These are phyloP conservation scores for Bubo bubo DNA, from an alignment of 2,113 vertebrate species.

Conservation along the genomic window DNA sequence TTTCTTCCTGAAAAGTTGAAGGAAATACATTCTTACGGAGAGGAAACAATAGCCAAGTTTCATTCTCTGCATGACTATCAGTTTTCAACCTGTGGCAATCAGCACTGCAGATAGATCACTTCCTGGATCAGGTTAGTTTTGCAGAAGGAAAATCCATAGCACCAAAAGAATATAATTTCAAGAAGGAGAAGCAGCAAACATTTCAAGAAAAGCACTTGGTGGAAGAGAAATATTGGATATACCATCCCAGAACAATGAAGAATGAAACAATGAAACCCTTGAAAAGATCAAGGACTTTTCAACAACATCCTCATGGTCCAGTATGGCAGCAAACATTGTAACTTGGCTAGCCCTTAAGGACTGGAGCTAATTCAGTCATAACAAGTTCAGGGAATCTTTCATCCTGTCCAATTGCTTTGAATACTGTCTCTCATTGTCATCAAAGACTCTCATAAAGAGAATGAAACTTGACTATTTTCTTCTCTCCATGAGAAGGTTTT, in stretches of 20 bases:
- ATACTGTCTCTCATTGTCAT: background rate
- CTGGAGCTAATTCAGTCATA: background rate
- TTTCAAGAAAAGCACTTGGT: background rate
- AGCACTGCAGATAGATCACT: background rate
- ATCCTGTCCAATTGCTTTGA: background rate
- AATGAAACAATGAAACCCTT: background rate
- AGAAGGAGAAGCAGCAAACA: background rate
- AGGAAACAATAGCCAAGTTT: background rate
- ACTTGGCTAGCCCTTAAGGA: background rate
- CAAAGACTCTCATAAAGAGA: background rate
- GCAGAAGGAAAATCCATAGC: background rate
- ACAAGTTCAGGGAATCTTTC: background rate
- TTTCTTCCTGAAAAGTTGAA: background rate
- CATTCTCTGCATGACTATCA: background rate
- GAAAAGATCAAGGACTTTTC: background rate
- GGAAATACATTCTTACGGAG: background rate
- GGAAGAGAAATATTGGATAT: background rate
- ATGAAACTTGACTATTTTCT: background rate
- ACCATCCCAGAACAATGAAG: background rate
- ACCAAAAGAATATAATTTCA: background rate
- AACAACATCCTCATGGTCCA: background rate
- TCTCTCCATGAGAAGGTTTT: background rate
- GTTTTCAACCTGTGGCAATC: background rate
- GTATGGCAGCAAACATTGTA: background rate
- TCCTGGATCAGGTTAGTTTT: background rate